Base-by-base conservation (phyloP, 2,113 vertebrate species). In the Gymnogyps californianus region DNA sequence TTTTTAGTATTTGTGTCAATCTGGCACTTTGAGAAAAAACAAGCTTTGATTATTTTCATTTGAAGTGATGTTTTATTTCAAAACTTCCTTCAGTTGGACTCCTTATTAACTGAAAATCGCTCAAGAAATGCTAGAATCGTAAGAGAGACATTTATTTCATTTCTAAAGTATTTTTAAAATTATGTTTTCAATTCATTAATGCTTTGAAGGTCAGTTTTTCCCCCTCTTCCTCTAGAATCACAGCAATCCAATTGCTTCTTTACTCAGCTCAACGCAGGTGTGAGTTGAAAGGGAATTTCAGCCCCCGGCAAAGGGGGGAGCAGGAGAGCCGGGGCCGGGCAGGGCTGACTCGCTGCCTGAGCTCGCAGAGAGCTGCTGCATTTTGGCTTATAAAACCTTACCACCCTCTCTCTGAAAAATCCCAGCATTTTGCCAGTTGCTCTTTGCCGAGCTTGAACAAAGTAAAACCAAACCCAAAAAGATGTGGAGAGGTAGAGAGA, bases 1-100 rank as follows among this genome's bases (percentile, higher is more conserved):
- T 11, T 86, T 92, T 79, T 76, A 72, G 31, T 87, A 49, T 79
- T 71, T 76, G 34, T 94, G 66, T 87, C 87, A 90, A 31, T 87
- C 89, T 95, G 82, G 34, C 22, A 47, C 46, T 83, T 51, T 9
- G 34, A 80, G 79, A 59, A 71, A 79, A 94, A 94, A 59, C 40
- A 86, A 82, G 32, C 67, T 77, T 81, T 83, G 77, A 76, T 91
- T 95, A 61, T 69, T 88, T 91, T 74, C n/a, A 77, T 86, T 90
- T 88, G 78, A 80, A 94, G 51, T 54, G 58, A 77, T 77, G 62
- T 79, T 91, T 90, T 34, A 38, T 77, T 85, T 88, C 62, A 49
- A 70, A 83, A 61, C 28, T 52, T 80, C 62, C 34, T 86, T 90
- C 71, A 86, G 1, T 13, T 74, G 58, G 54, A 47, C 34, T 84